Evolutionary conservation across 2,113 vertebrate species (phyloP).

Genomic region (Galemys pyrenaicus): DNA sequence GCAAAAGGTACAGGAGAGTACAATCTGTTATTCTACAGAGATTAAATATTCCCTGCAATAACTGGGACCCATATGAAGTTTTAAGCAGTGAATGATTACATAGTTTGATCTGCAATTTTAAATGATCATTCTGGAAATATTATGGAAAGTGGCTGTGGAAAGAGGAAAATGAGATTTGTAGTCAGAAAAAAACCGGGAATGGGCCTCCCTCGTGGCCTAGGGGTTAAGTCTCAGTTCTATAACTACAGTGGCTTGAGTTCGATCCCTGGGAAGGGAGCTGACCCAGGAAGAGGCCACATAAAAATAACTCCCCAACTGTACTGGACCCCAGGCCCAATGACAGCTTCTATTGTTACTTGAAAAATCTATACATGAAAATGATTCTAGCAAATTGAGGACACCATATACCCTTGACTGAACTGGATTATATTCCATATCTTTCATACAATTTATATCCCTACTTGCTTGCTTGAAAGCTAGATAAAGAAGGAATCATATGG

Average conservation of each 20-base stretch:
- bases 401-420: neutral
- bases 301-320: neutral
- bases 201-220: no score
- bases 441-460: neutral
- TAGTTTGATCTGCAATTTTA: neutral
- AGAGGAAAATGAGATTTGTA: neutral
- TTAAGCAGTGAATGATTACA: neutral
- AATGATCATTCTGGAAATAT: neutral
- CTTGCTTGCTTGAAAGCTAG: constrained; percentile 11
- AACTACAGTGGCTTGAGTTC: no score
- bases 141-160: neutral
- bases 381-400: constrained; percentile 23
- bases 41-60: neutral
- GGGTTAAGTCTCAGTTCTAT: no score
- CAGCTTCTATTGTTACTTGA: neutral
- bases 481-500: constrained; percentile 18
- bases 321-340: neutral
- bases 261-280: no score
- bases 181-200: neutral
- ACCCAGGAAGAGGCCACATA: neutral
- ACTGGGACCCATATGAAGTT: neutral
- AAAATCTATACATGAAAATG: constrained; percentile 3
- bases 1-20: neutral
- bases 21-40: neutral
- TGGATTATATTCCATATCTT: constrained; percentile 1